Conservation (phyloP, 2,113 vertebrate genomes). For the Thermophis baileyi region DNA sequence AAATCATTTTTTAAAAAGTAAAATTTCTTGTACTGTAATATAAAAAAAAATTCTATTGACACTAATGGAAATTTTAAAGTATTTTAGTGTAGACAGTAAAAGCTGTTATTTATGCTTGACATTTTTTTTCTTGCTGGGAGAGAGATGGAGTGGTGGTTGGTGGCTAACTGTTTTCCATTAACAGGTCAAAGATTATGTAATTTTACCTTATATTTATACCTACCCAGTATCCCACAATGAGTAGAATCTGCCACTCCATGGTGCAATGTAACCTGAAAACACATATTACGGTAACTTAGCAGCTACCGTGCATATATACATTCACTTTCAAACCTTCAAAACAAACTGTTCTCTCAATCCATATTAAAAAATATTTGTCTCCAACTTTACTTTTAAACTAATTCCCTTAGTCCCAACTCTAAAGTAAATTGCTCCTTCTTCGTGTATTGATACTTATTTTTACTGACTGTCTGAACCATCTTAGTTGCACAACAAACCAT, state of each 20-base stretch:
- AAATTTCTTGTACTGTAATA: neutral
- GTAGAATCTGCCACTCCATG: conserved; percentile 98
- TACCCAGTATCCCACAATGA: conserved; percentile 98
- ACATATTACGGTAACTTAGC: neutral
- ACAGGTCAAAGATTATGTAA: neutral
- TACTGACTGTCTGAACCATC: neutral
- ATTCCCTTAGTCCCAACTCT: neutral
- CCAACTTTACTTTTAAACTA: neutral
- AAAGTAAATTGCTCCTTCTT: neutral
- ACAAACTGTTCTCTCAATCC: neutral
- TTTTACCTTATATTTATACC: conserved; percentile 57
- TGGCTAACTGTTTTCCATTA: neutral
- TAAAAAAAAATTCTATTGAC: neutral
- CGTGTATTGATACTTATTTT: neutral
- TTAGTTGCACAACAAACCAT: neutral
- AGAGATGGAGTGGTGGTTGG: neutral
- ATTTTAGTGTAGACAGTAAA: neutral
- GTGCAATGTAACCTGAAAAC: conserved; percentile 91
- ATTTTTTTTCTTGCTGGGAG: neutral
- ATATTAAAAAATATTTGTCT: neutral
- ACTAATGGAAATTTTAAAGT: neutral
- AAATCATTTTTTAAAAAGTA: neutral
- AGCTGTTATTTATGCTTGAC: neutral
- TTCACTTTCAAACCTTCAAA: neutral
- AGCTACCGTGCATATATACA: neutral